Evolutionary conservation across 2,797 vertebrate genomes (phyloP).

Genomic region (Aulostomus chinensis): DNA sequence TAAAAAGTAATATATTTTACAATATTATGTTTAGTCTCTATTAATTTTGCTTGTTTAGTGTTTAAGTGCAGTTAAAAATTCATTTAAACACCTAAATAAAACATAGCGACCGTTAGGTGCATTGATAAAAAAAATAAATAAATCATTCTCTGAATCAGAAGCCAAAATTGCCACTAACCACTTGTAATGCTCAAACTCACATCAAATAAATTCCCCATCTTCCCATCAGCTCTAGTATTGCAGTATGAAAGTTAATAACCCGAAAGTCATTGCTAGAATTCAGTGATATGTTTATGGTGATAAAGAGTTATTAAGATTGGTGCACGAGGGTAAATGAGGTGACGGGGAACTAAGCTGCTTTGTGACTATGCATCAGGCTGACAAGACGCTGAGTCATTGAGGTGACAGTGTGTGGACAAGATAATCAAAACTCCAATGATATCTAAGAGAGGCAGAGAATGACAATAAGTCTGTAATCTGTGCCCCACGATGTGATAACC

Average conservation of each 20-base stretch:
- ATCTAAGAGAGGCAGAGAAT: slow-evolving; percentile 46
- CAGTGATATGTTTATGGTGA: slow-evolving; percentile 63
- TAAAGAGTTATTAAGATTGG: slow-evolving; percentile 62
- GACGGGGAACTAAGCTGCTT: slow-evolving; percentile 57
- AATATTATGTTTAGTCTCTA: slow-evolving; percentile 1
- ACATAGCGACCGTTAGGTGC: too few relatives aligned
- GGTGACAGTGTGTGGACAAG: slow-evolving; percentile 63
- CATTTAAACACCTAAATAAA: background rate
- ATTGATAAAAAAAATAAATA: too few relatives aligned
- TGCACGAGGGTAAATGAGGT: slow-evolving; percentile 63
- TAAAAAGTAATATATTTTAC: slow-evolving; percentile 23
- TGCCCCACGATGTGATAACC: slow-evolving; percentile 65
- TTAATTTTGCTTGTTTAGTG: slow-evolving; percentile 15
- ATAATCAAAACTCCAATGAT: slow-evolving; percentile 65
- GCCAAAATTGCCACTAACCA: slow-evolving; percentile 53
- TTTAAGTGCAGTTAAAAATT: too few relatives aligned
- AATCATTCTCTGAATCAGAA: background rate
- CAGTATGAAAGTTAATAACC: slow-evolving; percentile 64
- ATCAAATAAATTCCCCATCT: slow-evolving; percentile 37
- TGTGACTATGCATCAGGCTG: slow-evolving; percentile 42
- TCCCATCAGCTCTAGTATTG: slow-evolving; percentile 46
- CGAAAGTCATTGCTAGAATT: slow-evolving; percentile 56
- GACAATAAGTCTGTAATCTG: slow-evolving; percentile 66
- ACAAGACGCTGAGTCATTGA: slow-evolving; percentile 59
- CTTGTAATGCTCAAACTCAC: slow-evolving; percentile 54